Evolutionary conservation across 2,113 vertebrate species (phyloP).

Genomic region (Nesoenas mayeri): DNA sequence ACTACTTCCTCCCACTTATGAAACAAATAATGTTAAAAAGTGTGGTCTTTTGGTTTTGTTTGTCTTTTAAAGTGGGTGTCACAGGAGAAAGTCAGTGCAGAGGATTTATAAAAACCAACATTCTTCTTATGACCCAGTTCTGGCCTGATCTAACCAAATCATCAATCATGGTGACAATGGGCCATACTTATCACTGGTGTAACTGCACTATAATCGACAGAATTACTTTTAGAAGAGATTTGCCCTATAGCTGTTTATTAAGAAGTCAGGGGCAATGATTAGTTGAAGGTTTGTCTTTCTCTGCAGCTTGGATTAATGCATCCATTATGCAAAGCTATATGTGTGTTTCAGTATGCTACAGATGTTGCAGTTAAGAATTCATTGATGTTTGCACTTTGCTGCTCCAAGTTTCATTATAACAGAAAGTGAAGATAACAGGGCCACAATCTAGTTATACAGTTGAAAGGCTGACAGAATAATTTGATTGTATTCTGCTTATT

Average conservation of each 20-base stretch:
- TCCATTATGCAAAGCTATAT: slow-evolving; percentile 29
- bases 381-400: neutral
- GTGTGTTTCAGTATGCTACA: slow-evolving; percentile 2
- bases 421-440: slow-evolving; percentile 13
- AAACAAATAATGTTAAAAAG: slow-evolving; percentile 62
- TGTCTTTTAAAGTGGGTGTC: slow-evolving; percentile 54
- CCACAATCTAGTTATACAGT: slow-evolving; percentile 5
- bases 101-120: slow-evolving; percentile 61
- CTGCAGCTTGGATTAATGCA: slow-evolving; percentile 11
- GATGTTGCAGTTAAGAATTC: slow-evolving; percentile 20
- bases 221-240: slow-evolving; percentile 27
- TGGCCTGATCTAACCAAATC: slow-evolving; percentile 41
- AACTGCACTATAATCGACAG: slow-evolving; percentile 45
- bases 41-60: slow-evolving; percentile 1
- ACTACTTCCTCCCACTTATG: slow-evolving; percentile 40
- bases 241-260: slow-evolving; percentile 9
- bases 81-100: slow-evolving; percentile 29
- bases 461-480: slow-evolving; percentile 30
- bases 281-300: neutral
- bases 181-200: slow-evolving; percentile 4
- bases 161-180: slow-evolving; percentile 40
- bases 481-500: slow-evolving; percentile 47
- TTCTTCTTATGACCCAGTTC: slow-evolving; percentile 14
- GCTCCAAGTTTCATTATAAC: slow-evolving; percentile 11
- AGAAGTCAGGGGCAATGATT: neutral